Conservation (phyloP, 2,888 invertebrate genomes). For the Leptinotarsa peninsularis region DNA sequence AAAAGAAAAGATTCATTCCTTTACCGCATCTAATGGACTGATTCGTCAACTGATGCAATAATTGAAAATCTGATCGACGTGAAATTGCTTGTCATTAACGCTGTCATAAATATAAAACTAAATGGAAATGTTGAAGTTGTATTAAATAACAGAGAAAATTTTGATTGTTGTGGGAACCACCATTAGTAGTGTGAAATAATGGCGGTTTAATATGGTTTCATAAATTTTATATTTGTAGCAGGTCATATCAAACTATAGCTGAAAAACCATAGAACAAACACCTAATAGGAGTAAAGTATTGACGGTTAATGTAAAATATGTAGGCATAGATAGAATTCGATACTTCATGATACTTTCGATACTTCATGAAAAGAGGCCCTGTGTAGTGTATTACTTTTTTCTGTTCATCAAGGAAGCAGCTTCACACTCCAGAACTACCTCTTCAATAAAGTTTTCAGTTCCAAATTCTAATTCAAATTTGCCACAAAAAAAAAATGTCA, state of each 20-base stretch:
- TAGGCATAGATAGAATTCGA: no score
- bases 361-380: no score
- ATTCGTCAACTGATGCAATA: constrained; percentile 3
- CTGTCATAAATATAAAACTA: background rate
- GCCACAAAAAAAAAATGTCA: no score
- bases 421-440: no score
- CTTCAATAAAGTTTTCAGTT: no score
- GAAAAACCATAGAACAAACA: background rate
- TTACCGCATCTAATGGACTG: background rate
- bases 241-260: background rate
- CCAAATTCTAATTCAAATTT: no score
- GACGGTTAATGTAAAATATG: no score
- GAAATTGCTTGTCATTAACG: constrained; percentile 15
- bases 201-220: background rate
- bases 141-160: background rate
- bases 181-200: background rate
- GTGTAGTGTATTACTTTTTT: no score
- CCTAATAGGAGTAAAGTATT: background rate
- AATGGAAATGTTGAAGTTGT: constrained; percentile 1
- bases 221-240: background rate
- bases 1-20: background rate
- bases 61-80: constrained; percentile 8
- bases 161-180: background rate
- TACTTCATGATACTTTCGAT: no score
- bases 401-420: no score